phyloP scores from a whole-genome alignment of 2,797 vertebrate species.

The Karalla daura region DNA sequence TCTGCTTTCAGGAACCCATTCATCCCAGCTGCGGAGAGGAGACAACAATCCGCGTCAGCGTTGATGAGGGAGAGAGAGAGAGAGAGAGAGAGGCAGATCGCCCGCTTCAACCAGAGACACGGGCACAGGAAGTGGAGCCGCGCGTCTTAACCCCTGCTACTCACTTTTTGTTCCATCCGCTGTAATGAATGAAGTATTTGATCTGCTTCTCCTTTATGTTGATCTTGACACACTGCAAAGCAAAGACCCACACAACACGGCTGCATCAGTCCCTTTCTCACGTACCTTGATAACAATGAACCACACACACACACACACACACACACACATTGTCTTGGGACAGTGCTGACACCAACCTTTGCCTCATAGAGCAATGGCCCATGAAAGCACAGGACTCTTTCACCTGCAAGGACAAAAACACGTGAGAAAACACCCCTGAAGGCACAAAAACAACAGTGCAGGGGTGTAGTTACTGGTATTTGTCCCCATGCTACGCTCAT shows the following conservation, averaged over 20 bases:
- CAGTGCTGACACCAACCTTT: slow-evolving; percentile 94
- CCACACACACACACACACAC: neutral
- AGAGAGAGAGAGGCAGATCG: neutral
- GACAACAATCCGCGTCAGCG: slow-evolving; percentile 16
- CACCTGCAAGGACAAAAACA: slow-evolving; percentile 85
- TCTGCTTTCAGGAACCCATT: slow-evolving; percentile 99
- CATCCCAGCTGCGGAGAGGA: slow-evolving; percentile 94
- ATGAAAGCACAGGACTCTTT: slow-evolving; percentile 99
- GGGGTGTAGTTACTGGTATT: too few relatives aligned
- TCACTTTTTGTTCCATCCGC: slow-evolving; percentile 99
- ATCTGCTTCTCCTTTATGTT: slow-evolving; percentile 99
- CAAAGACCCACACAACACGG: slow-evolving; percentile 30
- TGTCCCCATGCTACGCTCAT: too few relatives aligned
- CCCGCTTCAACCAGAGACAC: neutral
- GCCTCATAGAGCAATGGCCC: slow-evolving; percentile 99
- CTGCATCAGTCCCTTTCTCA: neutral
- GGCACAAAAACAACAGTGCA: neutral
- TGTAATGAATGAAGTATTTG: slow-evolving; percentile 99
- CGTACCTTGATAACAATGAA: slow-evolving; percentile 5
- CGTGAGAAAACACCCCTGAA: neutral
- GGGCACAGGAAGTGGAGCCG: neutral
- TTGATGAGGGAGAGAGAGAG: neutral
- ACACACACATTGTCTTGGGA: too few relatives aligned
- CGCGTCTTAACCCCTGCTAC: too few relatives aligned
- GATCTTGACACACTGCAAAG: slow-evolving; percentile 95